These are phyloP conservation scores for Vombatus ursinus DNA, from an alignment of 2,113 vertebrate genomes.

Conservation along the genomic window DNA sequence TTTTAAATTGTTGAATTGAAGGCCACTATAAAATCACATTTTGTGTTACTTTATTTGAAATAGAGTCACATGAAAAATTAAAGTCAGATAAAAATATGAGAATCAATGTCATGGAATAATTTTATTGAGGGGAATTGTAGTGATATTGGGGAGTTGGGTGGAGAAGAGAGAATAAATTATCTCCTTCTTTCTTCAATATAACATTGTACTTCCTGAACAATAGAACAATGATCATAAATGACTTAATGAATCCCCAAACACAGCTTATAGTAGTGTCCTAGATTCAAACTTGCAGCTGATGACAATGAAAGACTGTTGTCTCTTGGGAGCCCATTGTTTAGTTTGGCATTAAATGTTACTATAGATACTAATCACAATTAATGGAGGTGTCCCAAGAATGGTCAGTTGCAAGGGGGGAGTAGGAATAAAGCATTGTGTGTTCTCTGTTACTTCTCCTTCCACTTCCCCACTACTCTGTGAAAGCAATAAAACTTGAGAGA, in stretches of 20 bases:
- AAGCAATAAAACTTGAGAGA: not conserved
- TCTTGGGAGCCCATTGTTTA: slow-evolving; percentile 49
- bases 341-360: slow-evolving; percentile 38
- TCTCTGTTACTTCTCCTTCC: not conserved
- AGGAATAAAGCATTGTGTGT: not conserved
- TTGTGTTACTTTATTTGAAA: slow-evolving; percentile 2
- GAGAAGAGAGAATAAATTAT: not conserved
- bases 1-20: not conserved
- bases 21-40: not conserved
- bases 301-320: not conserved
- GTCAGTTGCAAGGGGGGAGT: slow-evolving; percentile 7
- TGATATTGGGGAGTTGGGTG: not conserved
- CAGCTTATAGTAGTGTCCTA: slow-evolving; percentile 29
- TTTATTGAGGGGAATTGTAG: not conserved
- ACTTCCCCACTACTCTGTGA: not conserved
- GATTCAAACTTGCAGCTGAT: slow-evolving; percentile 43
- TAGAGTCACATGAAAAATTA: slow-evolving; percentile 23
- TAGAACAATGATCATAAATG: slow-evolving; percentile 47
- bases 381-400: slow-evolving; percentile 39
- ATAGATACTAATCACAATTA: slow-evolving; percentile 44
- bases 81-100: slow-evolving; percentile 15
- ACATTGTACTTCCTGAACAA: slow-evolving; percentile 41
- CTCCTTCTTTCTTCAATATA: not conserved
- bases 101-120: not conserved
- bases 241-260: slow-evolving; percentile 63